Evolutionary conservation across 2,113 vertebrate species (phyloP).

Genomic region (Lepus europaeus): DNA sequence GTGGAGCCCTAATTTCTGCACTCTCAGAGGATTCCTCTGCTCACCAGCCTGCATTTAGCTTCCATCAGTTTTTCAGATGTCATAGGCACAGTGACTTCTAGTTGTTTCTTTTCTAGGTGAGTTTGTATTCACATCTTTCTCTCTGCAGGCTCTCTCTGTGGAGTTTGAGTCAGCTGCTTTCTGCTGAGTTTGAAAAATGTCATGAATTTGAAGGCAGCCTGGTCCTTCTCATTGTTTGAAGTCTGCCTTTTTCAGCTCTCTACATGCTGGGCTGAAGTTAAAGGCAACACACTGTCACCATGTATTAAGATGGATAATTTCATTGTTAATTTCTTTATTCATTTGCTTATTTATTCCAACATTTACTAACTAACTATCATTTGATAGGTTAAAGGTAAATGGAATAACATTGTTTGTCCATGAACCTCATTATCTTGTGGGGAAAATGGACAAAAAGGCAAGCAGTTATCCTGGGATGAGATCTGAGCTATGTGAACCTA

Average conservation of each 20-base stretch:
- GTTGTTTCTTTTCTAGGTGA: neutral
- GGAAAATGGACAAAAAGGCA: neutral
- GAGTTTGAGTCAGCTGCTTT: neutral
- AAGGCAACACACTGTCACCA: neutral
- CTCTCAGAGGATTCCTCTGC: neutral
- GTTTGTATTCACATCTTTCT: neutral
- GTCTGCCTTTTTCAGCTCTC: neutral
- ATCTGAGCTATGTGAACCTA: neutral
- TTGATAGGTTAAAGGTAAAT: conserved; percentile 11
- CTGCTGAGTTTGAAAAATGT: neutral
- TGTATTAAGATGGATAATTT: neutral
- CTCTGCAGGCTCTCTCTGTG: neutral
- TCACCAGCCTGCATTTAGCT: neutral
- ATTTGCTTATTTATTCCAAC: neutral
- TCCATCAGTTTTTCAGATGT: neutral
- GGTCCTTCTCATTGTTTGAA: neutral
- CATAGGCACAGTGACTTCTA: neutral
- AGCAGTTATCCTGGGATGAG: neutral
- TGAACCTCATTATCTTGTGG: neutral
- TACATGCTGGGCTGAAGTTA: neutral
- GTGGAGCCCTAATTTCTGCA: neutral
- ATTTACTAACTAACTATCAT: neutral
- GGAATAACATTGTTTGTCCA: neutral
- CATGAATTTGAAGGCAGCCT: neutral
- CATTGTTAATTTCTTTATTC: neutral